These are phyloP conservation scores for Tillus elongatus DNA, from an alignment of 2,888 invertebrate genomes.

Conservation along the genomic window DNA sequence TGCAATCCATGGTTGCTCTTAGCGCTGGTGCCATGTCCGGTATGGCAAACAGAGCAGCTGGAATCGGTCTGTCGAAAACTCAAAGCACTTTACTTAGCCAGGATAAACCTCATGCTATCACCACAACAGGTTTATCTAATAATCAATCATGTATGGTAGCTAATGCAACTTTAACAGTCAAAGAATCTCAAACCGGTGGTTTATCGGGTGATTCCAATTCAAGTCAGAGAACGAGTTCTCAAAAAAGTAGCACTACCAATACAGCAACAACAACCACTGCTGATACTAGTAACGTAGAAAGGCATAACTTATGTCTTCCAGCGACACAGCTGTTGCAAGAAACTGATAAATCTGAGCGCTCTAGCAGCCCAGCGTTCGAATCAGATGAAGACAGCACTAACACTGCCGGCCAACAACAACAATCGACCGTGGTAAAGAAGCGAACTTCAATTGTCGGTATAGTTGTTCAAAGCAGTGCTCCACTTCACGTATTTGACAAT, in stretches of 20 bases:
- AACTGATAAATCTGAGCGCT: constrained; percentile 68
- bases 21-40: constrained; percentile 86
- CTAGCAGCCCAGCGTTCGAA: constrained; percentile 89
- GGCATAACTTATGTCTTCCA: constrained; percentile 28
- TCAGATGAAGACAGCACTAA: constrained; percentile 84
- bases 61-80: constrained; percentile 74
- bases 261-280: constrained; percentile 48
- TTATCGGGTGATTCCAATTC: constrained; percentile 51
- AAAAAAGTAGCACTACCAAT: constrained; percentile 49
- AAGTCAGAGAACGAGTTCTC: constrained; percentile 52
- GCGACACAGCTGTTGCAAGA: constrained; percentile 30
- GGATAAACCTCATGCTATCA: constrained; percentile 54
- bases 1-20: constrained; percentile 89
- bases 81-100: constrained; percentile 59
- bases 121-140: constrained; percentile 29
- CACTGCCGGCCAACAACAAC: constrained; percentile 27
- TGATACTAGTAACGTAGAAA: constrained; percentile 25
- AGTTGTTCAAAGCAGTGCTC: constrained; percentile 57
- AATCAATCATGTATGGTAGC: constrained; percentile 22
- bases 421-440: constrained; percentile 14
- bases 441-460: constrained; percentile 41
- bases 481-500: constrained; percentile 41
- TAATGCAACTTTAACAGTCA: constrained; percentile 27
- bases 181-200: constrained; percentile 29
- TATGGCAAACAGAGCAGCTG: constrained; percentile 81